These are phyloP conservation scores for Oeneis ivallda DNA, from an alignment of 2,888 invertebrate genomes.

Conservation along the genomic window DNA sequence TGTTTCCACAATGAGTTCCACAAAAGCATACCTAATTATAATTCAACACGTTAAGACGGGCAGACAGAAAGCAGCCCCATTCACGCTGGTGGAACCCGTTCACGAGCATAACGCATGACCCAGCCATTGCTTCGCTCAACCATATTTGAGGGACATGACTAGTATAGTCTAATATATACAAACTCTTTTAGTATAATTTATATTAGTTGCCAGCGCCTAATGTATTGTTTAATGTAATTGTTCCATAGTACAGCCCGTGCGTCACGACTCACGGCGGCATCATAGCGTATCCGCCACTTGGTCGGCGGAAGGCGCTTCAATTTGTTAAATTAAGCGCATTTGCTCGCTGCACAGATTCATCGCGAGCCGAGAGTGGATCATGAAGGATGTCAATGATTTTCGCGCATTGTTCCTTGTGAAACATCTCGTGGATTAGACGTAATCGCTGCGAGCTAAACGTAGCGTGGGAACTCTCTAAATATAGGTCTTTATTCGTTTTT, in stretches of 20 bases:
- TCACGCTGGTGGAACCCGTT: no score
- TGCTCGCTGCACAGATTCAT: constrained; percentile 62
- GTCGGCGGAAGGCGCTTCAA: constrained; percentile 67
- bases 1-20: no score
- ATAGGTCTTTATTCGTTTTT: background rate
- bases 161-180: no score
- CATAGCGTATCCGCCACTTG: constrained; percentile 65
- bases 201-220: constrained; percentile 20
- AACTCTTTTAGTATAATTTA: no score
- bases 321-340: constrained; percentile 67
- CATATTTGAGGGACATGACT: no score
- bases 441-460: constrained; percentile 20
- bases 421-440: constrained; percentile 32
- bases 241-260: constrained; percentile 33
- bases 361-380: constrained; percentile 44
- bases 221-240: constrained; percentile 36
- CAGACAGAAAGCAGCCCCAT: no score
- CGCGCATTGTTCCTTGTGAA: constrained; percentile 46
- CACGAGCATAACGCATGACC: no score
- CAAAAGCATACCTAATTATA: no score
- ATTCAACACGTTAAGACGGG: no score
- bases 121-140: no score
- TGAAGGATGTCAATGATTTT: constrained; percentile 51
- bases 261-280: constrained; percentile 50
- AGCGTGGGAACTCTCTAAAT: constrained; percentile 13